These are phyloP conservation scores for Drosophila nebulosa DNA, from an alignment of 1,140 invertebrate species.

Conservation along the genomic window DNA sequence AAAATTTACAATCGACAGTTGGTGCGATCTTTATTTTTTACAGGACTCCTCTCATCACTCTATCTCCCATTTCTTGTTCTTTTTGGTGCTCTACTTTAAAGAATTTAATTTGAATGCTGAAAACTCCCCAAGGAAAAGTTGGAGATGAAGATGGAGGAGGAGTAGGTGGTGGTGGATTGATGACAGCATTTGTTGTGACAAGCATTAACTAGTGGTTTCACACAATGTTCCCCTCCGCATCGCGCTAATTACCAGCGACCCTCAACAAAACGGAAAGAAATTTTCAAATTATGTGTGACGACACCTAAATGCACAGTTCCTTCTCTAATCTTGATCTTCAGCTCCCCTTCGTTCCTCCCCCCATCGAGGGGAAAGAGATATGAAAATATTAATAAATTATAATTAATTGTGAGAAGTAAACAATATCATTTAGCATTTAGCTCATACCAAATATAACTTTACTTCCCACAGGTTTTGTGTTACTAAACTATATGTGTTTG, in stretches of 20 bases:
- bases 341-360: background rate
- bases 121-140: constrained; percentile 12
- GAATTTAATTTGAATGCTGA: background rate
- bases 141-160: background rate
- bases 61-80: background rate
- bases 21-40: constrained; percentile 36
- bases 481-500: constrained; percentile 33
- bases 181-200: constrained; percentile 76
- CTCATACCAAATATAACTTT: constrained; percentile 37
- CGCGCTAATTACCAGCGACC: constrained; percentile 46
- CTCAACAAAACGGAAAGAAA: constrained; percentile 48
- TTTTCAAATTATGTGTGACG: constrained; percentile 19
- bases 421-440: constrained; percentile 30
- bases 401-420: constrained; percentile 72
- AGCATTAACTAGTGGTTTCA: constrained; percentile 73
- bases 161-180: constrained; percentile 40
- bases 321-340: background rate
- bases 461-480: constrained; percentile 74
- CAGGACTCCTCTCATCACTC: constrained; percentile 28
- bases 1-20: constrained; percentile 63
- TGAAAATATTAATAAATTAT: constrained; percentile 62
- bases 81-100: background rate
- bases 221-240: constrained; percentile 28
- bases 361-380: background rate
- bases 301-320: constrained; percentile 50